Base-by-base conservation (phyloP, 1,140 invertebrate genomes). In the Euura saliciscinereae region DNA sequence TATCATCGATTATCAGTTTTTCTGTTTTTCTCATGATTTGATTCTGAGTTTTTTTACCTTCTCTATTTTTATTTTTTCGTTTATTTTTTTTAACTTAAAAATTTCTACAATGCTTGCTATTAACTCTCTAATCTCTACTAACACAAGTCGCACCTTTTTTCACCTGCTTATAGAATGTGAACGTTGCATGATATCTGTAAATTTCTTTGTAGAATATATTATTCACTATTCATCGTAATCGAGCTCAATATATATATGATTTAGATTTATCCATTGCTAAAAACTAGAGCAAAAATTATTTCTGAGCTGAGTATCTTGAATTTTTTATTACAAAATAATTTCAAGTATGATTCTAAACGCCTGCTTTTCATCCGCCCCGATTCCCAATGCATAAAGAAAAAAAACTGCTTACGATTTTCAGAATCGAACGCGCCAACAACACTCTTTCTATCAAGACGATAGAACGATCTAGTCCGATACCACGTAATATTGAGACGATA, bases 101-200 rank as follows among this genome's bases (percentile, higher is more conserved):
- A 28, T 28, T 28, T 28, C 28, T 78, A 78, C 72, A 77, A 45
- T n/a, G 80, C 80, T 86, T 84, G 84, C 85, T 74, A 83, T 75
- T 86, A 86, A 87, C 72, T 76, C 77, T 83, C 80, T 81, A 82
- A 83, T 79, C 77, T 80, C 72, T 78, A 79, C 79, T 86, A 86
- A 87, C 77, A 75, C 77, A 75, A 43, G 43, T 2, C 65, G 44
- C 65, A 66, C 28, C 68, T 73, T 3, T 45, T 69, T 68, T 11
- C 13, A 51, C 28, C 28, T 28, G 46, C 7, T 8, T n/a, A 7
- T 7, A 8, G 46, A 7, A 51, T 51, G 46, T n/a, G 7, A 8
- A n/a, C n/a, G 46, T 51, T 2, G 7, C n/a, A 51, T 8, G 6
- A 65, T 71, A 2, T 70, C 45, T 66, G 28, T 66, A 43, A 51